A percentile compares a stretch with the other conserved stretches of the same genome.
Conservation (phyloP, 2,797 vertebrate genomes). For the Chaetophractus vellerosus region DNA sequence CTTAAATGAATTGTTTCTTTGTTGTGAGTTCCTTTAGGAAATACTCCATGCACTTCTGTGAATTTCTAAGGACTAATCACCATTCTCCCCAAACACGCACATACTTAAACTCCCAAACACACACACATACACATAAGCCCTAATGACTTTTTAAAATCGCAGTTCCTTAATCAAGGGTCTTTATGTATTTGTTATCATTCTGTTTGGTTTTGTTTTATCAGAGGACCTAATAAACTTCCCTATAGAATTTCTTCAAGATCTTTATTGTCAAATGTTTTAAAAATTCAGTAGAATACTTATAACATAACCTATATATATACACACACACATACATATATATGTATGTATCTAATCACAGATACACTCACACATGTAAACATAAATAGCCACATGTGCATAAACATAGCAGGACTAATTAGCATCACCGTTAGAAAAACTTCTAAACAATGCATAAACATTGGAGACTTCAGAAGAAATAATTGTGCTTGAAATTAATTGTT, state of each 20-base stretch:
- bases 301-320: background rate
- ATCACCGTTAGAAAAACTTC: background rate
- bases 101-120: background rate
- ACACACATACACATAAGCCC: background rate
- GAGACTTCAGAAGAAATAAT: conserved; percentile 20
- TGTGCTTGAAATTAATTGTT: conserved; percentile 27
- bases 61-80: background rate
- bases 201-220: conserved; percentile 34
- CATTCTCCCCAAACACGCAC: background rate
- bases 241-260: conserved; percentile 28
- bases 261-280: conserved; percentile 44
- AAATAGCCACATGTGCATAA: background rate
- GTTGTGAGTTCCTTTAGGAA: background rate
- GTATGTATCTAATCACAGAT: background rate
- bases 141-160: background rate
- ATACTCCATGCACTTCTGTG: background rate
- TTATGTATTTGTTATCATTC: background rate
- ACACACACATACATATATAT: background rate
- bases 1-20: background rate
- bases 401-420: background rate
- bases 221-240: conserved; percentile 41
- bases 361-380: background rate
- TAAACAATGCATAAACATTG: background rate
- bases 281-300: background rate
- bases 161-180: background rate